These are phyloP conservation scores for Himalopsyche kuldschensis DNA, from an alignment of 2,888 invertebrate genomes.

Conservation along the genomic window DNA sequence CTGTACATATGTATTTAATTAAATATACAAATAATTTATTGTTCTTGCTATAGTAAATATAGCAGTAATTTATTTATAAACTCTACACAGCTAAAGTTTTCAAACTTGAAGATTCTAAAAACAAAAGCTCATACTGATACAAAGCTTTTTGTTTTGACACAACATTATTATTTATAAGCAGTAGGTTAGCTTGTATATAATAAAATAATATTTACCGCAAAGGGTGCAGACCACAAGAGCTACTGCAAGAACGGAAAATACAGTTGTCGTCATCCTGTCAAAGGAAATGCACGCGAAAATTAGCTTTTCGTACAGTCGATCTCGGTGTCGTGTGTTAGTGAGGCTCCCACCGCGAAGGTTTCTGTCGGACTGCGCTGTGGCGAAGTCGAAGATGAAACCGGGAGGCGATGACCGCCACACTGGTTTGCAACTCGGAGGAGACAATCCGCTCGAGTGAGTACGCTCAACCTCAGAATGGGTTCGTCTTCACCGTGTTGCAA, in stretches of 20 bases:
- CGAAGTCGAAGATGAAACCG: conserved; percentile 25
- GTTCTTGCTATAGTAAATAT: no score
- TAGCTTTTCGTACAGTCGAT: background rate
- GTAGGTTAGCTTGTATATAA: no score
- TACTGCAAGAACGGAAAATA: background rate
- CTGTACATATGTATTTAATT: no score
- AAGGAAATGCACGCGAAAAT: background rate
- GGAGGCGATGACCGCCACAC: conserved; percentile 37
- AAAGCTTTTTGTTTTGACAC: no score
- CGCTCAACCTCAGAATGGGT: conserved; percentile 6
- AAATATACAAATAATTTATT: no score
- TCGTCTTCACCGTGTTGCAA: background rate
- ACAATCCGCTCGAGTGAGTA: background rate
- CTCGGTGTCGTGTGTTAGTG: background rate
- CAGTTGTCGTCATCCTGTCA: background rate
- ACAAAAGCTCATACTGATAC: no score
- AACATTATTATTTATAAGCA: no score
- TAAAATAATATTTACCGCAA: conserved; percentile 7
- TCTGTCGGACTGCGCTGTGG: background rate
- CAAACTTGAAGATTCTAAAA: no score
- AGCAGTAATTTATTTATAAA: no score
- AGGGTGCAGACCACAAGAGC: conserved; percentile 7
- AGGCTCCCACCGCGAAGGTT: conserved; percentile 17
- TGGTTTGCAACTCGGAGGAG: conserved; percentile 23
- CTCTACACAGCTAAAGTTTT: no score